These are phyloP conservation scores for Toxonevra muliebris DNA, from an alignment of 2,888 invertebrate genomes.

Conservation along the genomic window DNA sequence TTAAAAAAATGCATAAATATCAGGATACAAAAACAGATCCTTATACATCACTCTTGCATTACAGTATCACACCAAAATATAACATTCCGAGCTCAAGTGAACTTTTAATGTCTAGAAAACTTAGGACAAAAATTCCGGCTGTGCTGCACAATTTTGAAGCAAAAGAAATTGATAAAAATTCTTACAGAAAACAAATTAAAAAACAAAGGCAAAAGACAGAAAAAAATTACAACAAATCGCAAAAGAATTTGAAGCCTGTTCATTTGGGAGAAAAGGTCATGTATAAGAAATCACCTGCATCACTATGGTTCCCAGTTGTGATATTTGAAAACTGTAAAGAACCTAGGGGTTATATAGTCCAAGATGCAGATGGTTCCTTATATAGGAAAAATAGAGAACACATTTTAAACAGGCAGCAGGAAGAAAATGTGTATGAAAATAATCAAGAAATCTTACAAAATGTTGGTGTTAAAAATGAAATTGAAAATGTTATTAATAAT, in stretches of 20 bases:
- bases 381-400: slow-evolving; percentile 14
- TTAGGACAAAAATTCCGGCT: slow-evolving; percentile 26
- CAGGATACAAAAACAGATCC: slow-evolving; percentile 3
- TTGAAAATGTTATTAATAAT: too few species aligned
- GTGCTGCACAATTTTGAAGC: slow-evolving; percentile 14
- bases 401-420: neutral
- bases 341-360: slow-evolving; percentile 6
- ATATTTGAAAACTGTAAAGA: too few species aligned
- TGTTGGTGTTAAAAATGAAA: too few species aligned
- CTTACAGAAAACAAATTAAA: neutral
- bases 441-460: too few species aligned
- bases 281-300: too few species aligned
- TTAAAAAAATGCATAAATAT: neutral
- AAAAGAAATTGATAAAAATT: slow-evolving; percentile 5
- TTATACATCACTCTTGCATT: slow-evolving; percentile 11
- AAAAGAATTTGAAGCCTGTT: slow-evolving; percentile 4
- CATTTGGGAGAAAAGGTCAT: neutral
- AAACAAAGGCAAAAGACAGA: slow-evolving; percentile 7
- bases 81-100: slow-evolving; percentile 17
- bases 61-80: slow-evolving; percentile 13
- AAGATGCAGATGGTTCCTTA: slow-evolving; percentile 1
- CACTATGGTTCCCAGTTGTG: too few species aligned
- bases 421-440: too few species aligned
- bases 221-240: neutral
- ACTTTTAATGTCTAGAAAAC: slow-evolving; percentile 25